A percentile compares a stretch with the other conserved stretches of the same genome.
These are phyloP conservation scores for Rhogogaster chlorosoma DNA, from an alignment of 2,888 invertebrate genomes.

Conservation along the genomic window DNA sequence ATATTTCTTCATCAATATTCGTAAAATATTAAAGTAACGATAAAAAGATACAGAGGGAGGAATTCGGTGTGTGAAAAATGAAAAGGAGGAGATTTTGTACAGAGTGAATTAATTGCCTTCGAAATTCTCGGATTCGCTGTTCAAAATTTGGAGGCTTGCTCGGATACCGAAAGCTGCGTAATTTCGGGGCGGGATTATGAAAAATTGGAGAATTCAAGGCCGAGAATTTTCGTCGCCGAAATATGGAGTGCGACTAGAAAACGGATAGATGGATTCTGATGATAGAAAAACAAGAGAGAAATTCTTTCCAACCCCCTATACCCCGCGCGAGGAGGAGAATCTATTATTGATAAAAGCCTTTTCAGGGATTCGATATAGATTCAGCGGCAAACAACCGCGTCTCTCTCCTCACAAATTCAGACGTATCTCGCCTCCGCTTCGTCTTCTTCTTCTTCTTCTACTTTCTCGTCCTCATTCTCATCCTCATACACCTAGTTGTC, in stretches of 20 bases:
- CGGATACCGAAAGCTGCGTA: too few relatives aligned
- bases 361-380: conserved; percentile 2
- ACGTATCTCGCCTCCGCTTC: neutral
- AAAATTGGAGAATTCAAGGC: too few relatives aligned
- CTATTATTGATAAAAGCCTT: conserved; percentile 48
- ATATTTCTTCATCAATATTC: too few relatives aligned
- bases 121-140: too few relatives aligned
- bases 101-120: too few relatives aligned
- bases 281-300: neutral
- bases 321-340: neutral
- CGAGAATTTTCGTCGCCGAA: too few relatives aligned
- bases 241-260: neutral
- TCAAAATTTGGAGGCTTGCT: too few relatives aligned
- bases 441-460: neutral
- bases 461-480: neutral
- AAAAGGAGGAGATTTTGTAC: too few relatives aligned
- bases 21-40: too few relatives aligned
- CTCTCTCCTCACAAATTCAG: neutral
- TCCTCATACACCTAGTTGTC: neutral
- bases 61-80: too few relatives aligned
- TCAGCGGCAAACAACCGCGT: conserved; percentile 19
- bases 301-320: neutral
- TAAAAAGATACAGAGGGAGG: too few relatives aligned
- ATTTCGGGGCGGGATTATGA: too few relatives aligned
- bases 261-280: conserved; percentile 2